A percentile compares a stretch with the other conserved stretches of the same genome.
phyloP scores from a whole-genome alignment of 2,888 invertebrate genomes.

The Anorthoa munda region DNA sequence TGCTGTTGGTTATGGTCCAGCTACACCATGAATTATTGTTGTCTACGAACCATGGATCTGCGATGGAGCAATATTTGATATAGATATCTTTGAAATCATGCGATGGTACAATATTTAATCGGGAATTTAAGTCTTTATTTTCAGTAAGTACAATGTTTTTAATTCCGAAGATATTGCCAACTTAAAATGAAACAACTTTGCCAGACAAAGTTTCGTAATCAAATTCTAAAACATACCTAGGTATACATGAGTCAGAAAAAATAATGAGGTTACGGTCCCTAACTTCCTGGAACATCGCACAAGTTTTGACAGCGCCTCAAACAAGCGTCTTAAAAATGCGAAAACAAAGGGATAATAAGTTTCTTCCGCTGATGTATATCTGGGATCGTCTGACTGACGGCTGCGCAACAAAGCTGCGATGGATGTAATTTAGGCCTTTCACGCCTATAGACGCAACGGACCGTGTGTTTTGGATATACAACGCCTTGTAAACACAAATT shows the following conservation, averaged over 20 bases:
- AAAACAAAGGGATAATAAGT: constrained; percentile 78
- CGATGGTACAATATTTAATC: neutral
- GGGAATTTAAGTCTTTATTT: neutral
- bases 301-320: constrained; percentile 38
- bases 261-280: constrained; percentile 16
- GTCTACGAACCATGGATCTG: constrained; percentile 26
- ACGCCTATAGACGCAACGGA: constrained; percentile 70
- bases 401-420: constrained; percentile 72
- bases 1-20: constrained; percentile 50
- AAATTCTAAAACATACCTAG: neutral
- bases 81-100: neutral
- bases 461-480: constrained; percentile 74
- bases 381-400: constrained; percentile 66
- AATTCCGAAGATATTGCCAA: neutral
- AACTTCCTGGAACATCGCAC: constrained; percentile 24
- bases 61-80: neutral
- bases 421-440: constrained; percentile 73
- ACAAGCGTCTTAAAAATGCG: constrained; percentile 50
- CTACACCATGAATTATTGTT: constrained; percentile 32
- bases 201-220: neutral
- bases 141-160: neutral
- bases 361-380: constrained; percentile 75
- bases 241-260: constrained; percentile 16
- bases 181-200: neutral
- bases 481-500: constrained; percentile 78